These are phyloP conservation scores for Rhinolophus sinicus DNA, from an alignment of 2,113 vertebrate species.

Conservation along the genomic window DNA sequence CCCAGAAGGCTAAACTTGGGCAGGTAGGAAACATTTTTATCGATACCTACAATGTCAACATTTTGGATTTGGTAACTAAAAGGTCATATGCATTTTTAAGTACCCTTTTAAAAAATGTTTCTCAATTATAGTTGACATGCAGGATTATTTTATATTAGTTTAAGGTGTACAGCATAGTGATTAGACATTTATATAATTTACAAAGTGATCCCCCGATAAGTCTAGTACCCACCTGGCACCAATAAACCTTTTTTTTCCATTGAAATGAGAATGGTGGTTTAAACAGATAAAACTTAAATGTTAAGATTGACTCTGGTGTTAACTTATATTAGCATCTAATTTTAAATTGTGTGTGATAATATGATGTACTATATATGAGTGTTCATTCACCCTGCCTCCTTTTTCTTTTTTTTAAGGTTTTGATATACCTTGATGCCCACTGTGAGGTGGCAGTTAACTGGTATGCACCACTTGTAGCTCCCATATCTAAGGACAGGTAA, in stretches of 20 bases:
- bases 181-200: too few relatives aligned
- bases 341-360: conserved; percentile 31
- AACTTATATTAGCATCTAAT: conserved; percentile 19
- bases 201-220: too few relatives aligned
- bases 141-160: too few relatives aligned
- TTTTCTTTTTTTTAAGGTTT: conserved; percentile 89
- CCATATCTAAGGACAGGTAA: conserved; percentile 99
- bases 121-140: too few relatives aligned
- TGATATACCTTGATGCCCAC: conserved; percentile 98
- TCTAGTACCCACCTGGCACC: too few relatives aligned
- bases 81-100: not conserved
- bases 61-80: conserved; percentile 5
- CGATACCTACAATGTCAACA: not conserved
- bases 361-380: not conserved
- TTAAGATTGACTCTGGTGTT: conserved; percentile 20
- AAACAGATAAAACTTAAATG: conserved; percentile 30
- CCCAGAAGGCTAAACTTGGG: conserved; percentile 94
- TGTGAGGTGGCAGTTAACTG: conserved; percentile 98
- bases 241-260: not conserved
- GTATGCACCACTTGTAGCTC: conserved; percentile 96
- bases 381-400: conserved; percentile 68
- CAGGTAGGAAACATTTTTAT: conserved; percentile 87
- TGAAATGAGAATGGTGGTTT: conserved; percentile 61
- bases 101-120: not conserved
- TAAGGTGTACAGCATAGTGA: too few relatives aligned